Evolutionary conservation across 53 echinoderm and acorn worm genomes (phyloP).

Genomic region (Luidia sarsii): DNA sequence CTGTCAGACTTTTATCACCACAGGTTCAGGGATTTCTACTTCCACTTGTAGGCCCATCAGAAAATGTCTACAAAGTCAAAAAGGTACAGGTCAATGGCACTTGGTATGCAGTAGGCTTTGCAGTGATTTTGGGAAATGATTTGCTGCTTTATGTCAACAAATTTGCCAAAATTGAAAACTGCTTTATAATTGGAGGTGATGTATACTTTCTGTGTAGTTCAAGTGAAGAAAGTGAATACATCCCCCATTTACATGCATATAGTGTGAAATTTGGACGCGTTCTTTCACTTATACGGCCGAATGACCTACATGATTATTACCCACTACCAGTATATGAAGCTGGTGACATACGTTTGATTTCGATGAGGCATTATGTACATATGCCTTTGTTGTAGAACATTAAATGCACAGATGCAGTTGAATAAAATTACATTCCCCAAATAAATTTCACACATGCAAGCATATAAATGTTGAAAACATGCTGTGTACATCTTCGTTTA

Average conservation of each 20-base stretch:
- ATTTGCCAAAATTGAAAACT: slow-evolving; percentile 4
- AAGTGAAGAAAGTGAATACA: not conserved
- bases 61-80: slow-evolving; percentile 40
- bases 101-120: slow-evolving; percentile 38
- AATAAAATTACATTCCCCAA: too few species aligned
- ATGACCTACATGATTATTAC: not conserved
- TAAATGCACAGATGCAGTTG: too few species aligned
- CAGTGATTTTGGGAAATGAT: slow-evolving; percentile 16
- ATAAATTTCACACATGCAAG: too few species aligned
- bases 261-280: not conserved
- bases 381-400: too few species aligned
- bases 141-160: not conserved
- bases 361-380: not conserved
- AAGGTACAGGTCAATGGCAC: slow-evolving; percentile 22
- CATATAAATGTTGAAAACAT: too few species aligned
- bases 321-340: not conserved
- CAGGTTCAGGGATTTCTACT: slow-evolving; percentile 7
- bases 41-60: slow-evolving; percentile 15
- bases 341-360: not conserved
- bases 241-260: slow-evolving; percentile 3
- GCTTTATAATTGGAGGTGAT: slow-evolving; percentile 23
- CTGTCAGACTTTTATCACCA: not conserved
- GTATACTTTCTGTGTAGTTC: not conserved
- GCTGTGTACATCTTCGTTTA: too few species aligned
- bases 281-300: not conserved